Evolutionary conservation across 1,140 invertebrate species (phyloP).

Genomic region (Meteorus sp.): DNA sequence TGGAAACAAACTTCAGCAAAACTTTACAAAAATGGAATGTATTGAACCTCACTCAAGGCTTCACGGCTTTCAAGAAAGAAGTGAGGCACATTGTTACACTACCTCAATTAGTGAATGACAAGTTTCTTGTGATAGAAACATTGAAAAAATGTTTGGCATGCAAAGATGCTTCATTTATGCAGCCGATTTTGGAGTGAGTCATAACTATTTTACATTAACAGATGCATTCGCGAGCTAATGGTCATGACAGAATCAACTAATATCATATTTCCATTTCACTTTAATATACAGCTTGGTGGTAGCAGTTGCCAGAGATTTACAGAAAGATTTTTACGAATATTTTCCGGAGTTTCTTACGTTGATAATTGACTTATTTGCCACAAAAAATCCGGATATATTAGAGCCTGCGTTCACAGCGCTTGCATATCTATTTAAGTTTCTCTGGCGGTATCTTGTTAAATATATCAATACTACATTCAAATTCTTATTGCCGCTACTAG

Average conservation of each 20-base stretch:
- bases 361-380: slow-evolving; percentile 72
- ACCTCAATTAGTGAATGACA: slow-evolving; percentile 76
- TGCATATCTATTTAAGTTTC: slow-evolving; percentile 86
- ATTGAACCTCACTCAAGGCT: slow-evolving; percentile 82
- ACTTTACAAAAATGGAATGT: slow-evolving; percentile 85
- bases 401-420: slow-evolving; percentile 82
- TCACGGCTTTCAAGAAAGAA: slow-evolving; percentile 72
- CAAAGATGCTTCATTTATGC: slow-evolving; percentile 68
- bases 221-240: no score
- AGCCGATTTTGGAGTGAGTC: slow-evolving; percentile 83
- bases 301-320: slow-evolving; percentile 81
- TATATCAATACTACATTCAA: slow-evolving; percentile 77
- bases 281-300: slow-evolving; percentile 72
- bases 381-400: slow-evolving; percentile 78
- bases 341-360: slow-evolving; percentile 73
- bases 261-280: background rate
- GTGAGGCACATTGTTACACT: slow-evolving; percentile 75
- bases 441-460: slow-evolving; percentile 80
- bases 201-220: background rate
- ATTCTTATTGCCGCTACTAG: slow-evolving; percentile 74
- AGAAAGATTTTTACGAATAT: slow-evolving; percentile 82
- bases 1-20: slow-evolving; percentile 76
- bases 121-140: slow-evolving; percentile 73
- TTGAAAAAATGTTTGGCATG: slow-evolving; percentile 73
- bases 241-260: slow-evolving; percentile 11